Conservation (phyloP, 2,797 vertebrate species). For the Phylloscopus collybita region DNA sequence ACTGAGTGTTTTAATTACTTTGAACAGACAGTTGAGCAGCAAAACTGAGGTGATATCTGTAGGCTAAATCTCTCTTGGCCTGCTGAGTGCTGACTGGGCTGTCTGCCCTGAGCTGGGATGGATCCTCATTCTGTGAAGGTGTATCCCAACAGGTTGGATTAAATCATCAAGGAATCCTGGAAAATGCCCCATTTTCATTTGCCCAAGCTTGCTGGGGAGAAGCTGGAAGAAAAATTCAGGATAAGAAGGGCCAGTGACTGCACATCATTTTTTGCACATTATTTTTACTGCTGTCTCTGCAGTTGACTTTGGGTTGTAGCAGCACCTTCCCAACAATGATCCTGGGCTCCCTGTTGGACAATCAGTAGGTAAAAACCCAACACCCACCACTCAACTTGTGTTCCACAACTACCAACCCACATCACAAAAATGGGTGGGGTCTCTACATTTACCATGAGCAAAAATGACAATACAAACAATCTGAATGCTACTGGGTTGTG, state of each 20-base stretch:
- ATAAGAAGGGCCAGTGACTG: background rate
- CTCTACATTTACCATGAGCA: background rate
- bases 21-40: background rate
- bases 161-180: slow-evolving; percentile 5
- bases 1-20: slow-evolving; percentile 37
- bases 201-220: background rate
- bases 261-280: background rate
- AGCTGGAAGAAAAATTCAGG: background rate
- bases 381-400: fast-evolving
- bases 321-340: fast-evolving
- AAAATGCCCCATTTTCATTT: background rate
- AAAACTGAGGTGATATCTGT: slow-evolving; percentile 3
- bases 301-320: fast-evolving
- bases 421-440: fast-evolving
- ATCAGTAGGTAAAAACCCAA: background rate
- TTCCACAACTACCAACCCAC: fast-evolving
- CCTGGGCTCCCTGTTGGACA: fast-evolving
- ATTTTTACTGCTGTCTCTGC: background rate
- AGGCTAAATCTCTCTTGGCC: slow-evolving; percentile 27
- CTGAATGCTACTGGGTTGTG: background rate
- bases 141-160: slow-evolving; percentile 2
- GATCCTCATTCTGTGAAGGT: background rate
- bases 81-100: slow-evolving; percentile 37
- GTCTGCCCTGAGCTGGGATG: slow-evolving; percentile 11
- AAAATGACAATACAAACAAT: fast-evolving